Base-by-base conservation (phyloP, 2,888 invertebrate genomes). In the Drosophila limbata region DNA sequence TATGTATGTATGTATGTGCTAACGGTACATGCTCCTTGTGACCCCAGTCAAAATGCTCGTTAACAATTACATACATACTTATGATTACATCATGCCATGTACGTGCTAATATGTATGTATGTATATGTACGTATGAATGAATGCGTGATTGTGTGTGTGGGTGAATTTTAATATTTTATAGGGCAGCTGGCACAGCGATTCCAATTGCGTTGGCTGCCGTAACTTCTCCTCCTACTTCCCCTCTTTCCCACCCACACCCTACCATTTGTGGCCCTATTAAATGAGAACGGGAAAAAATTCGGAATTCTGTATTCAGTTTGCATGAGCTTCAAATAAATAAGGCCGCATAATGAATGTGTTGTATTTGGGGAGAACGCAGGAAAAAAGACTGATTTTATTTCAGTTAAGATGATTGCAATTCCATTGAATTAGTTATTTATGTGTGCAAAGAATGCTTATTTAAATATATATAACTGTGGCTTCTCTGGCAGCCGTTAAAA, bases 161-260 rank as follows among this genome's bases (percentile, higher is more conserved):
- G 44, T 65, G 73, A 77, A 71, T 84, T 84, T 82, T 81, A 82
- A 84, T 84, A 81, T 84, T 82, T 84, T 70, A 84, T 84, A 56
- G 77, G 82, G 81, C 84, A 84, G 79, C 73, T 81, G 81, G 73
- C 71, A 79, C 64, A 69, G 73, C 59, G 72, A 76, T 68, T 76
- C 51, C 72, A 62, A 60, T 72, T 75, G 75, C 59, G 65, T 53
- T 65, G 37, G 68, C 55, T 45, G 33, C 33, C 33, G 11, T 33
- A 28, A 21, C 55, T 19, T 39, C 21, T 9, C 13, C 21, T 15
- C n/a, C 48, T 11, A 28, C 28, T 28, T 8, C 47, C 31, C 40
- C 1, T 19, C n/a, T 11, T 4, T 51, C 15, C 13, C 40, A 48
- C 28, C 8, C 37, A n/a, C 37, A 37, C 21, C 19, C 40, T 28